Percentiles rank a stretch among this genome's conserved stretches.
phyloP scores from a whole-genome alignment of 2,888 invertebrate genomes.

The Volucella bombylans region DNA sequence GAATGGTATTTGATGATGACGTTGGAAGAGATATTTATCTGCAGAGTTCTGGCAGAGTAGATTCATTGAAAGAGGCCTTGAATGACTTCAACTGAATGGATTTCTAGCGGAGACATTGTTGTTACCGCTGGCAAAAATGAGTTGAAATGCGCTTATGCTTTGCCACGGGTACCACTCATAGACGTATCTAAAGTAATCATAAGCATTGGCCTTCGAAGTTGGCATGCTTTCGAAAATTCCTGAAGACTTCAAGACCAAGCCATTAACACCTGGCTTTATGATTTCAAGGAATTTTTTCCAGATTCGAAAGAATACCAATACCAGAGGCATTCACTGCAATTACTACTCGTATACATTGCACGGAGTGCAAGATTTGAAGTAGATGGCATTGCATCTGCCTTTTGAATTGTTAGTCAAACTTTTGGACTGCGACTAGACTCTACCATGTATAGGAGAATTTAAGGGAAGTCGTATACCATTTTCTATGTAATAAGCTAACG shows the following conservation, averaged over 20 bases:
- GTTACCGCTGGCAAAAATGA: background rate
- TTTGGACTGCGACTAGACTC: no score
- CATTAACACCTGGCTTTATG: no score
- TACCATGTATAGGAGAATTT: no score
- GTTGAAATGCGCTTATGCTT: background rate
- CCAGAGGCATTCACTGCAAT: no score
- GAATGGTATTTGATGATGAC: slow-evolving; percentile 73
- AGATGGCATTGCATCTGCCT: no score
- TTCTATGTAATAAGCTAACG: no score
- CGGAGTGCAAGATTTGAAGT: no score
- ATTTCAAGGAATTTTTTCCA: no score
- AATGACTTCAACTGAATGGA: background rate
- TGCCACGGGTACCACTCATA: background rate
- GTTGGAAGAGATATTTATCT: slow-evolving; percentile 68
- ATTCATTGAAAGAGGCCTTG: slow-evolving; percentile 42
- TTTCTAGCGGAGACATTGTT: background rate
- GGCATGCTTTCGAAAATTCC: slow-evolving; percentile 58
- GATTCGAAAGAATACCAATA: no score
- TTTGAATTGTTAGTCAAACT: no score
- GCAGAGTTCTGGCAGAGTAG: slow-evolving; percentile 48
- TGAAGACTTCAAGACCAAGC: slow-evolving; percentile 4
- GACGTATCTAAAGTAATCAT: slow-evolving; percentile 29
- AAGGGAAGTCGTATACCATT: no score
- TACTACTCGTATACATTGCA: no score
- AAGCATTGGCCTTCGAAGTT: slow-evolving; percentile 7